Base-by-base conservation (phyloP, 2,113 vertebrate species). In the Nothobranchius furzeri region DNA sequence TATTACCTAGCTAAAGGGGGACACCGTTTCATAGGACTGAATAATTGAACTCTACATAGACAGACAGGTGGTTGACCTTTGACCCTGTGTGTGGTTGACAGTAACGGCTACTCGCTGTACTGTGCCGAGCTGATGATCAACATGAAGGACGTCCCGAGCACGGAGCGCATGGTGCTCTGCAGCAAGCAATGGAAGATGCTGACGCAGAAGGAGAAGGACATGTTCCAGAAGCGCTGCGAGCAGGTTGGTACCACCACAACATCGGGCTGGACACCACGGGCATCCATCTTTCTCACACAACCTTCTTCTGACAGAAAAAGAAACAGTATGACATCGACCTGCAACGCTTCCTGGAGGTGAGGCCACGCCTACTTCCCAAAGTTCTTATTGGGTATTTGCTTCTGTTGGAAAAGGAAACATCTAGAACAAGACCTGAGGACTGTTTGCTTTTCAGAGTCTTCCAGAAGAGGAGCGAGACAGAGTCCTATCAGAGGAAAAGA, bases 111-210 rank as follows among this genome's bases (percentile, higher is more conserved):
- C 88, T 93, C 93, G 0, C 78, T 94, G 62, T 94, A 94, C 87
- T 94, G 93, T 2, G 93, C 93, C 0, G 93, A 94, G 85, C 90
- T 94, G 59, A 94, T 94, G 92, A 92, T 93, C n/a, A 94, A 93
- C 87, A 93, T 94, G 92, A 94, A 94, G 86, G 92, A 94, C 20
- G 92, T 94, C 3, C 93, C 92, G 0, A 92, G 92, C 76, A 94
- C 93, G 0, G 93, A 94, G 88, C 86, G 93, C 10, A 94, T 94
- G 93, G 93, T 94, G 0, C 84, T 94, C n/a, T 94, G 93, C 86
- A 94, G 93, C 46, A 93, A 93, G 55, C 91, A 92, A 81, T 94
- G 93, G 93, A 94, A 94, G 63, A 77, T 94, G 79, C 93, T 94
- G 93, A 93, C 90, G 1, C 93, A 93, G 76, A 94, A 93, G 20